Conservation (phyloP, 2,113 vertebrate species). For the Eubucco bourcierii region DNA sequence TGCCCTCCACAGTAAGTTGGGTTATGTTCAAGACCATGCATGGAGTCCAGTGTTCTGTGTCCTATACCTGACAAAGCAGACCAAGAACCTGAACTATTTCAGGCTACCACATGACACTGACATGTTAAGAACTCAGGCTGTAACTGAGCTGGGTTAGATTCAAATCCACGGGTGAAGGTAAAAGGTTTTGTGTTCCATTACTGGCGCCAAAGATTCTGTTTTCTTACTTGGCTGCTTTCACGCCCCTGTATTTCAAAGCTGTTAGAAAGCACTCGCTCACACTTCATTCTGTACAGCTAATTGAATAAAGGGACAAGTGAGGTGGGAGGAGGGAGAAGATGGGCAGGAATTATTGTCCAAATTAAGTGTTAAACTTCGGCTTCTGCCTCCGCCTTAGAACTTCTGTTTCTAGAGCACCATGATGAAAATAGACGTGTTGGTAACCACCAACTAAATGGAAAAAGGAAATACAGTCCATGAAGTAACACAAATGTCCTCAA, state of each 20-base stretch:
- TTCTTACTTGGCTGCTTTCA: neutral
- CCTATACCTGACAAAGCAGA: neutral
- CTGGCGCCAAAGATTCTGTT: slow-evolving; percentile 3
- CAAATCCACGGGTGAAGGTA: neutral
- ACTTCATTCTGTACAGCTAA: slow-evolving; percentile 14
- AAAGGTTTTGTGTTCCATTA: slow-evolving; percentile 29
- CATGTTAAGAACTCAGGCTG: slow-evolving; percentile 26
- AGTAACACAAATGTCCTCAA: slow-evolving; percentile 69
- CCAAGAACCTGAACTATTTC: slow-evolving; percentile 23
- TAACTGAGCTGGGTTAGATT: slow-evolving; percentile 36
- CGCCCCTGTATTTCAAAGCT: slow-evolving; percentile 1
- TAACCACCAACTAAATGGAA: slow-evolving; percentile 63
- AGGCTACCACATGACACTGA: slow-evolving; percentile 17
- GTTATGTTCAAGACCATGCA: neutral
- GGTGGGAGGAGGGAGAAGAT: slow-evolving; percentile 13
- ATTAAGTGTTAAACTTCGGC: slow-evolving; percentile 61
- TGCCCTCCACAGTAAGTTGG: neutral
- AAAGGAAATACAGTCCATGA: slow-evolving; percentile 64
- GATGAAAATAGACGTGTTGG: slow-evolving; percentile 58
- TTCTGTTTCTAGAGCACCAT: slow-evolving; percentile 51
- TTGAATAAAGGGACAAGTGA: slow-evolving; percentile 37
- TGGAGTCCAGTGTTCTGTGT: neutral
- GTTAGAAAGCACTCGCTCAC: slow-evolving; percentile 1
- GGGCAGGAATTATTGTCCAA: slow-evolving; percentile 47
- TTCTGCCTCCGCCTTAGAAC: slow-evolving; percentile 32